Evolutionary conservation across 92 coral and sea anemone genomes (phyloP), one percentile per base, ranked within the genome.

Genomic region (Diadumene lineata): DNA sequence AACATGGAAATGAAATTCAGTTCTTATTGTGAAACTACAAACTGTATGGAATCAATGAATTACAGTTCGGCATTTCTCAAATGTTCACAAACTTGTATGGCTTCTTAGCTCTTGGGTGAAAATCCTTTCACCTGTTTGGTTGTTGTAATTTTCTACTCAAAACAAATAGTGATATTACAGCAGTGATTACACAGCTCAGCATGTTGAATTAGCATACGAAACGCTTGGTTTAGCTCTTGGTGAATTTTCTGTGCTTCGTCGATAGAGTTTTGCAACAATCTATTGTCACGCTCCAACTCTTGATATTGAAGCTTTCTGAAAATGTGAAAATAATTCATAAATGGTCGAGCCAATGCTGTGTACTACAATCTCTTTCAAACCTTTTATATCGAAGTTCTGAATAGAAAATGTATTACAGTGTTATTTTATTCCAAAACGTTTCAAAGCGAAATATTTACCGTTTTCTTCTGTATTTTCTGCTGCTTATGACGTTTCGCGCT

Each of bases 401-500:
- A 38, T 9, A 53, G 19, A 3, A 15, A 21, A 53, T 21, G 19
- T 53, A 21, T 13, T 9, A 9, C 3, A 53, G 24, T 53, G 58
- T n/a, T n/a, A n/a, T n/a, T n/a, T n/a, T n/a, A n/a, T n/a, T n/a
- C n/a, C n/a, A n/a, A n/a, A n/a, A n/a, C n/a, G n/a, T n/a, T n/a
- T n/a, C n/a, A n/a, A n/a, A n/a, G n/a, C n/a, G n/a, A n/a, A n/a
- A n/a, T n/a, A n/a, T n/a, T n/a, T n/a, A n/a, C 97, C 85, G 85
- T 73, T 92, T 88, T 72, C 74, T 86, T 64, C 97, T 82, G 78
- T 91, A 91, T 79, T 86, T 91, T 64, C 97, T 89, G 82, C 97
- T 91, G 88, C 97, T 91, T 55, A 89, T 88, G 64, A 91, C 93
- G 60, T 91, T 91, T 44, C 97, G 82, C 58, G 93, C 97, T 72